A percentile compares a stretch with the other conserved stretches of the same genome.
These are phyloP conservation scores for Lithobates sylvaticus DNA, from an alignment of 2,797 vertebrate species.

Conservation along the genomic window DNA sequence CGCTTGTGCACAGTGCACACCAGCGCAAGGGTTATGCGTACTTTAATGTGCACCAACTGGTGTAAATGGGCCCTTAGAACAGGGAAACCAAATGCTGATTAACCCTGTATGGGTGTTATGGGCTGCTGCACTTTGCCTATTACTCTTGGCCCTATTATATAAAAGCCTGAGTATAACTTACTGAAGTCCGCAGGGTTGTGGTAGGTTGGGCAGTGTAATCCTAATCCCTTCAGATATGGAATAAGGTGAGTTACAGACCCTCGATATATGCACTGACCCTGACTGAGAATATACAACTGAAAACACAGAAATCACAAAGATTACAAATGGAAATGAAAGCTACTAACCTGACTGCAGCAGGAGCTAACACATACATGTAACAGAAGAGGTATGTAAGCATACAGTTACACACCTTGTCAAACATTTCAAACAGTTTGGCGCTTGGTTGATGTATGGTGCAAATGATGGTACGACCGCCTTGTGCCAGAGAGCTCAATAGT, in stretches of 20 bases:
- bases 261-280: conserved; percentile 99
- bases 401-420: conserved; percentile 87
- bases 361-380: background rate
- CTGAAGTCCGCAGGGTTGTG: conserved; percentile 99
- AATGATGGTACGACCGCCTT: conserved; percentile 95
- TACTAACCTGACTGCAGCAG: background rate
- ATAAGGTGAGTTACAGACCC: conserved; percentile 94
- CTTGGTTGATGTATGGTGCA: conserved; percentile 99
- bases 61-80: no score
- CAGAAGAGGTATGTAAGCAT: background rate
- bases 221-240: conserved; percentile 94
- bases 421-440: conserved; percentile 98
- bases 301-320: conserved; percentile 48
- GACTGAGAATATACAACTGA: conserved; percentile 98
- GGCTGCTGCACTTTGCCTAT: no score
- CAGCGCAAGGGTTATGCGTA: no score
- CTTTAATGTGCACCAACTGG: no score
- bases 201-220: conserved; percentile 96
- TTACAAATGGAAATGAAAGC: background rate
- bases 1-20: no score
- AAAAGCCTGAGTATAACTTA: conserved; percentile 74
- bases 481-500: conserved; percentile 93
- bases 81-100: no score
- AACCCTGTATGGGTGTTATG: no score
- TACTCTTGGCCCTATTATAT: background rate